Evolutionary conservation across 2,113 vertebrate species (phyloP).

Genomic region (Lagenorhynchus albirostris): DNA sequence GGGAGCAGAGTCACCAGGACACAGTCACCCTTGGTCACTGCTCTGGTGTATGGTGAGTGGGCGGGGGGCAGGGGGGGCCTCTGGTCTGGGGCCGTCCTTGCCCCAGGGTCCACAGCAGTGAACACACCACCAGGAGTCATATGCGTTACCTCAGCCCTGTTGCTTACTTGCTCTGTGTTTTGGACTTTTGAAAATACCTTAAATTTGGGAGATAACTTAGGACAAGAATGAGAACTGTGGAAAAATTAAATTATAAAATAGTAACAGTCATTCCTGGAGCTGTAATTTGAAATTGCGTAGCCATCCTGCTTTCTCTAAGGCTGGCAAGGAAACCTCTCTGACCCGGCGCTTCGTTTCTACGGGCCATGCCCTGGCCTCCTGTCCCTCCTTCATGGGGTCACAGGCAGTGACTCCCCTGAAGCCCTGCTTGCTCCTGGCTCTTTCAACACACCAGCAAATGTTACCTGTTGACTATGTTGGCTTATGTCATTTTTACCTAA

Average conservation of each 20-base stretch:
- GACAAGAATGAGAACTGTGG: not conserved
- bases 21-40: no score
- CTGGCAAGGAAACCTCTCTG: not conserved
- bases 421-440: not conserved
- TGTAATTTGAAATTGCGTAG: not conserved
- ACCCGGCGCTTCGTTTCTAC: not conserved
- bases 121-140: not conserved
- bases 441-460: not conserved
- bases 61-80: no score
- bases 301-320: not conserved
- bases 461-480: not conserved
- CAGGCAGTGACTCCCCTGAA: not conserved
- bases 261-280: not conserved
- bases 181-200: not conserved
- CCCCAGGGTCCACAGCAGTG: not conserved
- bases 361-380: not conserved
- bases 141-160: not conserved
- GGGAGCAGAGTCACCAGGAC: no score
- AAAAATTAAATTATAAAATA: not conserved
- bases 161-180: not conserved
- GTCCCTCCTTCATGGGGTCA: not conserved
- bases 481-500: not conserved
- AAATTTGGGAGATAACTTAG: not conserved
- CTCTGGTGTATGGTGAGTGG: no score
- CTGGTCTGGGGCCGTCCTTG: not conserved